Evolutionary conservation across 2,797 vertebrate genomes (phyloP), one percentile per base, ranked within the genome.

Genomic region (Spea hammondii): DNA sequence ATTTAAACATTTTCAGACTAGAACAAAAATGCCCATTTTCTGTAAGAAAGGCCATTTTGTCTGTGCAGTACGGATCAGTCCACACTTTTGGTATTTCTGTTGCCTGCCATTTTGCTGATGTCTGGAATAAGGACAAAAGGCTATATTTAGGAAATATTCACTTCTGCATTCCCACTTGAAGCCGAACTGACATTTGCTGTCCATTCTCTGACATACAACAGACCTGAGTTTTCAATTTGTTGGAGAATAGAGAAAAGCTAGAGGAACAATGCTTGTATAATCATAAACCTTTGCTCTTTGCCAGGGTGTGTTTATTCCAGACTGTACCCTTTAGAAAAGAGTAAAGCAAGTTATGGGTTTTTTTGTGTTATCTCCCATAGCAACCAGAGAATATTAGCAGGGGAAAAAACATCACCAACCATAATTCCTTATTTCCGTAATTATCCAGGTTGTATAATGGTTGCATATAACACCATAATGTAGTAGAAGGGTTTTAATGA

Each of bases 81-180:
- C 47, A 44, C 51, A 74, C 46, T 8, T 69, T 53, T 14, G 67
- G 13, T 17, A 51, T 74, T 74, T 74, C 14, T 74, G n/a, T 50
- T 74, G 70, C 11, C 2, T 60, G 55, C 70, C 70, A 72, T 72
- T 72, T 72, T 57, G 46, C 44, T 64, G 48, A 74, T 64, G 8
- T 45, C 74, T n/a, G 32, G n/a, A 57, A 7, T 65, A 8, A 45
- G 49, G 12, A 57, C 32, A 13, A 5, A 46, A 48, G 3, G 5
- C 9, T 45, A 66, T 53, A 45, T 75, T 14, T 57, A 5, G 51
- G 73, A 14, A 70, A 62, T 8, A 14, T 70, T 57, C 51, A 13
- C 67, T 51, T 64, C n/a, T 49, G 4, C 10, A 11, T 74, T 74
- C 59, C 47, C 59, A 51, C 47, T 72, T 64, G 57, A 73, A 64